Conservation (phyloP, 2,888 invertebrate species). For the Eumerus sabulonum region DNA sequence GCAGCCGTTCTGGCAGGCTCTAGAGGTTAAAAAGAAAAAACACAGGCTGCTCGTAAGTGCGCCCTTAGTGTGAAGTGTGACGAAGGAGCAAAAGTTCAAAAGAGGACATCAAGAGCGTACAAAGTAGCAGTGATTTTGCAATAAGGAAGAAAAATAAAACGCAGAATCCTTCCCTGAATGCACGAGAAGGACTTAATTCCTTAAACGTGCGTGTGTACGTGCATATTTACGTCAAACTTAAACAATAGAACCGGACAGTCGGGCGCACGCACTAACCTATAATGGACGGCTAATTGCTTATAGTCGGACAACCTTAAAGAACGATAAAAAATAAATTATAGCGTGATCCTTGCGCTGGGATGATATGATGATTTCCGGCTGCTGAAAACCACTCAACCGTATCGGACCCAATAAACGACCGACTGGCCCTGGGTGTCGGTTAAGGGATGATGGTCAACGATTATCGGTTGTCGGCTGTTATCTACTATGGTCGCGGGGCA, state of each 20-base stretch:
- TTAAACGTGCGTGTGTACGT: not conserved
- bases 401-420: constrained; percentile 32
- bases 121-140: constrained; percentile 56
- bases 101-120: constrained; percentile 55
- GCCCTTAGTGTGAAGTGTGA: constrained; percentile 50
- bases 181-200: constrained; percentile 41
- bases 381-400: constrained; percentile 46
- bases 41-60: constrained; percentile 54
- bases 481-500: too few species aligned
- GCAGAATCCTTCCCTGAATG: constrained; percentile 23
- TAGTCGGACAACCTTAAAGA: constrained; percentile 10
- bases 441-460: too few species aligned
- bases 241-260: constrained; percentile 3
- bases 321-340: constrained; percentile 46
- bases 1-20: not conserved
- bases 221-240: constrained; percentile 13
- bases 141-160: constrained; percentile 18
- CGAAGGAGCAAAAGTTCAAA: constrained; percentile 50
- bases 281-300: constrained; percentile 14
- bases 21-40: constrained; percentile 57
- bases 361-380: constrained; percentile 38
- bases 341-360: constrained; percentile 10
- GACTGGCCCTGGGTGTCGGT: constrained; percentile 7
- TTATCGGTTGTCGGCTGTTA: too few species aligned
- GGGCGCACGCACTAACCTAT: not conserved